phyloP scores from a whole-genome alignment of 1,140 invertebrate species.

The Oscheius sp. region DNA sequence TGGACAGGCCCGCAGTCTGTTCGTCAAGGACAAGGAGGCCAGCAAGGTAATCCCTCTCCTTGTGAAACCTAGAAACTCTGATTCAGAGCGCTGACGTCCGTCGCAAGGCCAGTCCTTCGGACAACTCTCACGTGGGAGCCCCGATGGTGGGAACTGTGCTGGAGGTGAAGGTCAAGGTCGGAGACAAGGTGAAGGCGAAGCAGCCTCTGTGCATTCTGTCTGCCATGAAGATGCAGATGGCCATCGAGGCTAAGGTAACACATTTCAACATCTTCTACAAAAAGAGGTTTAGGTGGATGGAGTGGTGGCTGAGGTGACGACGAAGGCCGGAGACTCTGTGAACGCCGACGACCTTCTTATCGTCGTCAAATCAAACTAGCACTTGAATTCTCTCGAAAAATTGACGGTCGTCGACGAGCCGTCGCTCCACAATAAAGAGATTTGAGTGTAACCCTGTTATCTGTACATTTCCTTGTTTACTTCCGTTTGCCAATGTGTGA shows the following conservation, averaged over 20 bases:
- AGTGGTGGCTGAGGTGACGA: neutral
- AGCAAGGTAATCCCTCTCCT: constrained; percentile 66
- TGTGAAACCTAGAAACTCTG: neutral
- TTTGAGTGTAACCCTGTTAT: too few species aligned
- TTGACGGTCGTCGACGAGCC: neutral
- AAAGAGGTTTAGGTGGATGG: neutral
- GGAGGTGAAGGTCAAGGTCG: constrained; percentile 72
- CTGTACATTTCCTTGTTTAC: too few species aligned
- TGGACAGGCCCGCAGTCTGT: constrained; percentile 73
- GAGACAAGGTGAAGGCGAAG: constrained; percentile 61
- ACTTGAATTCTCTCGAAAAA: neutral
- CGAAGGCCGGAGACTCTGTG: neutral
- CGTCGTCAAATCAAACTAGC: neutral
- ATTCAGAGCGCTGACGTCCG: constrained; percentile 75
- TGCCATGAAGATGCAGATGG: constrained; percentile 99
- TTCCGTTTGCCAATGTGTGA: too few species aligned
- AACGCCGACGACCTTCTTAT: neutral
- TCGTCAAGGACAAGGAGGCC: constrained; percentile 71
- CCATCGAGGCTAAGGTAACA: neutral
- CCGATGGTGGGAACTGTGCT: constrained; percentile 87
- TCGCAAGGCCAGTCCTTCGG: constrained; percentile 84
- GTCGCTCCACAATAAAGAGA: too few species aligned
- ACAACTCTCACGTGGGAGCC: constrained; percentile 87
- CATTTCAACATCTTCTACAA: neutral
- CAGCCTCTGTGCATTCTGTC: constrained; percentile 84